Conservation (phyloP, 2,797 vertebrate species). For the Okamejei kenojei region DNA sequence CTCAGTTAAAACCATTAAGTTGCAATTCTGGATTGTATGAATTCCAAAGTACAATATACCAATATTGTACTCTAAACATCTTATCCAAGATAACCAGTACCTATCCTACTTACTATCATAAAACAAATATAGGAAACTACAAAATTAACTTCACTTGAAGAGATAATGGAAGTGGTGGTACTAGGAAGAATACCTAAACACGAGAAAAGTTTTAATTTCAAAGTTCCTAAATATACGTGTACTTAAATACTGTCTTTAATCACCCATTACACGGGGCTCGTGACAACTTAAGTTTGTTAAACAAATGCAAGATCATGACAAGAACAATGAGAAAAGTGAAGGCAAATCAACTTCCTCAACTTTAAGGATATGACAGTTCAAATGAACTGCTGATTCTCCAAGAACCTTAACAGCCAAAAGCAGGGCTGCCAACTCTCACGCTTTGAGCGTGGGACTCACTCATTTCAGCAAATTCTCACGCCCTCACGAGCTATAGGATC, state of each 20-base stretch:
- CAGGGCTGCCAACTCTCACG: no score
- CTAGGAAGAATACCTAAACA: background rate
- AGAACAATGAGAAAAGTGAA: background rate
- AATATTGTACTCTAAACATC: background rate
- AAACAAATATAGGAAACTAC: background rate
- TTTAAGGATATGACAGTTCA: background rate
- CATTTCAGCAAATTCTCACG: no score
- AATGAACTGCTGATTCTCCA: background rate
- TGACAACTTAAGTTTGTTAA: no score
- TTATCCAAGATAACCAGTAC: background rate
- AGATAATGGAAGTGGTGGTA: background rate
- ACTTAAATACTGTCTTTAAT: background rate
- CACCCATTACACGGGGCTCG: no score
- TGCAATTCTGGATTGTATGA: background rate
- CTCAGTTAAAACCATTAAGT: conserved; percentile 1
- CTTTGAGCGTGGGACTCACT: no score
- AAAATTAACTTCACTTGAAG: background rate
- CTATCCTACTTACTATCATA: background rate
- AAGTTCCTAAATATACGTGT: background rate
- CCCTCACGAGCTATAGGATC: no score
- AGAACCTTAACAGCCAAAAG: background rate
- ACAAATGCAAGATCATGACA: background rate
- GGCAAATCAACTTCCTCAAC: background rate
- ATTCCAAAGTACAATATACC: background rate
- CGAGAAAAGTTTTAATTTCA: background rate